A percentile compares a stretch with the other conserved stretches of the same genome.
phyloP scores from a whole-genome alignment of 2,888 invertebrate genomes.

The Rhogogaster chlorosoma region DNA sequence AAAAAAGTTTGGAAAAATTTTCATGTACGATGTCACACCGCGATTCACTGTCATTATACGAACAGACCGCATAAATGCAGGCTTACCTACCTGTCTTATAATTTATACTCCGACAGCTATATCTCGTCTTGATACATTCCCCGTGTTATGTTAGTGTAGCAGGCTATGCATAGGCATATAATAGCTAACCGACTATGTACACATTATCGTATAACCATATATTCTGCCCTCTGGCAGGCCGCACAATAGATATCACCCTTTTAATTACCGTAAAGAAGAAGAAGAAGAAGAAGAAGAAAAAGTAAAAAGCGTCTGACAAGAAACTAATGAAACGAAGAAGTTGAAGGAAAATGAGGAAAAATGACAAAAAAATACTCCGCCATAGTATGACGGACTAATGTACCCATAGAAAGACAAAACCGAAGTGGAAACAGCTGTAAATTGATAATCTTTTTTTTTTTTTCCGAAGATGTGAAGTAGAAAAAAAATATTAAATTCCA shows the following conservation, averaged over 20 bases:
- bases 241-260: conserved; percentile 5
- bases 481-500: no score
- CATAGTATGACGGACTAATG: neutral
- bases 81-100: neutral
- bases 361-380: neutral
- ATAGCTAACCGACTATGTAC: neutral
- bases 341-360: neutral
- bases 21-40: neutral
- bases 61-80: conserved; percentile 5
- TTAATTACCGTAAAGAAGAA: neutral
- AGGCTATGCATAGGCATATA: neutral
- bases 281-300: neutral
- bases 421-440: neutral
- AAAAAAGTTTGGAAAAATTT: neutral
- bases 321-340: neutral
- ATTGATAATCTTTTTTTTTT: neutral
- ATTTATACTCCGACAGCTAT: conserved; percentile 1
- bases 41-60: neutral
- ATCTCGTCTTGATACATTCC: neutral
- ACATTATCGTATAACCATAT: neutral
- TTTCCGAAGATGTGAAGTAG: no score
- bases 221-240: neutral
- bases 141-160: neutral
- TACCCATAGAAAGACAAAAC: neutral
- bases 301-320: neutral